phyloP scores from a whole-genome alignment of 2,797 vertebrate genomes.

The Lycodopsis pacificus region DNA sequence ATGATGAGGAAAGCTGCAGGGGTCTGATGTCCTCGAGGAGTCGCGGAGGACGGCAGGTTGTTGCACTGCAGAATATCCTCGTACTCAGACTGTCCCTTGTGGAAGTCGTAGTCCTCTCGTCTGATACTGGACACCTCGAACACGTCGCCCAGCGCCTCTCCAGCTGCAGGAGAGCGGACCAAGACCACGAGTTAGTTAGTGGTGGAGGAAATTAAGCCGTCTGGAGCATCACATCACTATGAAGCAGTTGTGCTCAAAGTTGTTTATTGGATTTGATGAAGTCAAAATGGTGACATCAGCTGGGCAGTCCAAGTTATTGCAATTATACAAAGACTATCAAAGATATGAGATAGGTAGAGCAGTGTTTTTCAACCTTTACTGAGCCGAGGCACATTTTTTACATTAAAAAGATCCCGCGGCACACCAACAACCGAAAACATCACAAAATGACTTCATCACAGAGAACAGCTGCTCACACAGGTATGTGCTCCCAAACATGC shows the following conservation, averaged over 20 bases:
- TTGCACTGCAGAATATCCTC: slow-evolving; percentile 88
- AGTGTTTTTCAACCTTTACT: too few relatives aligned
- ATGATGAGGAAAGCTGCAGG: slow-evolving; percentile 89
- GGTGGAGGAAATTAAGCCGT: background rate
- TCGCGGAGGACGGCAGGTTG: slow-evolving; percentile 85
- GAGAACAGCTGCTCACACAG: too few relatives aligned
- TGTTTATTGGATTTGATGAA: background rate
- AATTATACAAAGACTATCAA: background rate
- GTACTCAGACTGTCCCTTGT: slow-evolving; percentile 88
- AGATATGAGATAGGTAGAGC: too few relatives aligned
- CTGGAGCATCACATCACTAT: background rate
- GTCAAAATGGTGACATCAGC: background rate
- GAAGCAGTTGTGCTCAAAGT: background rate
- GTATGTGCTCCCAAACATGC: too few relatives aligned
- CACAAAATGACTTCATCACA: too few relatives aligned
- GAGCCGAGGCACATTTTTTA: too few relatives aligned
- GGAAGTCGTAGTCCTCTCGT: slow-evolving; percentile 88
- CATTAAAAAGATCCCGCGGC: too few relatives aligned
- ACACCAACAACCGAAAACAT: too few relatives aligned
- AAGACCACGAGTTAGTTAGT: background rate
- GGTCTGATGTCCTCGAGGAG: slow-evolving; percentile 87
- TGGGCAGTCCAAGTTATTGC: rapidly evolving
- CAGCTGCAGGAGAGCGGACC: slow-evolving; percentile 68
- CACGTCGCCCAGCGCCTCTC: slow-evolving; percentile 84
- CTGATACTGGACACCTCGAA: slow-evolving; percentile 88